These are phyloP conservation scores for Rhamphomyia laevipes DNA, from an alignment of 2,888 invertebrate genomes.

Conservation along the genomic window DNA sequence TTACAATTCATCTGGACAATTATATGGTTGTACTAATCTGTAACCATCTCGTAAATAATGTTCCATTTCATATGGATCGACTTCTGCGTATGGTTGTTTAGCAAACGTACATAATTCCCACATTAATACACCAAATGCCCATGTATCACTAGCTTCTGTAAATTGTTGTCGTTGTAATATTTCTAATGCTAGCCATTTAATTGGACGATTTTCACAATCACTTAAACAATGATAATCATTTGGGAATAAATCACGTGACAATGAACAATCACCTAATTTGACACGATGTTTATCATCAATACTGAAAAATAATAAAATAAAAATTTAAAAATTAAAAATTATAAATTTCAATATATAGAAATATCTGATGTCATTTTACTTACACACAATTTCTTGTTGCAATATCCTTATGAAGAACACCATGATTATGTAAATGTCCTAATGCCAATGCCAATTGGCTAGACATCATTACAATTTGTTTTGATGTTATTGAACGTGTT, in stretches of 20 bases:
- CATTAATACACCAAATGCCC: slow-evolving; percentile 86
- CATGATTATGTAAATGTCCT: slow-evolving; percentile 76
- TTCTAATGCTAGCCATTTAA: slow-evolving; percentile 91
- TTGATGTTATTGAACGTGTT: slow-evolving; percentile 43
- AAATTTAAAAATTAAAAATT: too few relatives aligned
- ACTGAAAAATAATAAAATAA: too few relatives aligned
- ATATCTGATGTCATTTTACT: too few relatives aligned
- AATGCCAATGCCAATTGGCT: slow-evolving; percentile 77
- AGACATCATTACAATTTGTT: slow-evolving; percentile 73
- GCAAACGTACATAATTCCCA: slow-evolving; percentile 91
- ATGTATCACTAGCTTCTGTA: slow-evolving; percentile 83
- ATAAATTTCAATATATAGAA: too few relatives aligned
- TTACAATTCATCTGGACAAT: slow-evolving; percentile 93
- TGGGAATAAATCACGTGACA: slow-evolving; percentile 84
- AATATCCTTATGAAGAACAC: slow-evolving; percentile 79
- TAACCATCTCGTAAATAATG: slow-evolving; percentile 83
- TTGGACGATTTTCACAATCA: slow-evolving; percentile 85
- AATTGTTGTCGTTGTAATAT: slow-evolving; percentile 70
- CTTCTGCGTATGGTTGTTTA: slow-evolving; percentile 79
- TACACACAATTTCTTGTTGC: slow-evolving; percentile 87
- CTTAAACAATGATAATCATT: slow-evolving; percentile 88
- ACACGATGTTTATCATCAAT: slow-evolving; percentile 68
- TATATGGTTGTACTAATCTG: slow-evolving; percentile 78
- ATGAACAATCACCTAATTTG: slow-evolving; percentile 76
- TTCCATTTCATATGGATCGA: slow-evolving; percentile 86